Conservation (phyloP, 2,113 vertebrate genomes). For the Peromyscus maniculatus region DNA sequence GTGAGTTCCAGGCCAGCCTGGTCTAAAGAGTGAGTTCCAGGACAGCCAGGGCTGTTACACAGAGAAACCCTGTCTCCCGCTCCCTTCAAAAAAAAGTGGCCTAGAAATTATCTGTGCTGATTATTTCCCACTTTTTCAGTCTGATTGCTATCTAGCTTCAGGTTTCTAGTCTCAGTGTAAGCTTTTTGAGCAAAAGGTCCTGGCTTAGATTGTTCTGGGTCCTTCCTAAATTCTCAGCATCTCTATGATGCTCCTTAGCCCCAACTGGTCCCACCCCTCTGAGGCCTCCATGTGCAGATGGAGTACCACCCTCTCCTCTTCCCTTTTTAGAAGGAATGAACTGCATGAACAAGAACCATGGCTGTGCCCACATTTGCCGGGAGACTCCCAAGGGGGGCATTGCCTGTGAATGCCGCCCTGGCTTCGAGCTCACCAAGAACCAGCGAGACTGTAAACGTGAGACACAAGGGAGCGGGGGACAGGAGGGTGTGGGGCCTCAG, state of each 20-base stretch:
- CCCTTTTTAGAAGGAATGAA: constrained; percentile 92
- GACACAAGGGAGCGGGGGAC: constrained; percentile 70
- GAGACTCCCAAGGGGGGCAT: constrained; percentile 97
- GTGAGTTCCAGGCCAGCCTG: not conserved
- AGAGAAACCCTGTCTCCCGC: not conserved
- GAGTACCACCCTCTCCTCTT: constrained; percentile 73
- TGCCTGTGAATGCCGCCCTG: constrained; percentile 97
- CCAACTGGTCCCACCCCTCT: not conserved
- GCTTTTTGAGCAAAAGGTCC: not conserved
- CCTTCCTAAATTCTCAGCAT: not conserved
- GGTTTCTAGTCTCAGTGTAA: not conserved
- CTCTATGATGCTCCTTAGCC: not conserved
- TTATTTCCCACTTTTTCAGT: not conserved
- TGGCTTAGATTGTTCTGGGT: not conserved
- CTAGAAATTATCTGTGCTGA: not conserved
- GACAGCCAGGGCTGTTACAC: not conserved
- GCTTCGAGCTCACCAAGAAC: constrained; percentile 98
- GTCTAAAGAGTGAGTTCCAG: not conserved
- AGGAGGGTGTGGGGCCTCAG: not conserved
- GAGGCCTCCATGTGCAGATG: not conserved
- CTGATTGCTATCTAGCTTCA: not conserved
- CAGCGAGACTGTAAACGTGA: constrained; percentile 98
- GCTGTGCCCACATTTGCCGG: constrained; percentile 98
- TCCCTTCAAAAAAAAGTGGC: not conserved
- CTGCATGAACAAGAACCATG: constrained; percentile 99